phyloP scores from a whole-genome alignment of 2,888 invertebrate species.

The Lissonota sp. region DNA sequence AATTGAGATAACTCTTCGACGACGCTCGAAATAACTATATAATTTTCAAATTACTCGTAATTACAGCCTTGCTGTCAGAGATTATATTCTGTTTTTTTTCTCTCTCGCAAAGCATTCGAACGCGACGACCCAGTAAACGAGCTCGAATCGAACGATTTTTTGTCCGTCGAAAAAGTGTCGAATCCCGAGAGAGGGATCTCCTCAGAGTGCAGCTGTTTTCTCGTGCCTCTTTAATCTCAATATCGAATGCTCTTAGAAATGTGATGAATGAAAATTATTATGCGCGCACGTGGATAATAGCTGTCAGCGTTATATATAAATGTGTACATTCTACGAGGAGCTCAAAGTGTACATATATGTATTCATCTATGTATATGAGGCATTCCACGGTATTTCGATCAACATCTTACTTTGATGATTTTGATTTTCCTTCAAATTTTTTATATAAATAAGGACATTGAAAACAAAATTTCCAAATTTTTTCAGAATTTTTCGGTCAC shows the following conservation, averaged over 20 bases:
- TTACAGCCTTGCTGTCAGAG: too few species aligned
- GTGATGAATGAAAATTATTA: constrained; percentile 49
- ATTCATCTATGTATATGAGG: too few species aligned
- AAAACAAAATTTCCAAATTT: too few species aligned
- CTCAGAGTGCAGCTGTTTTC: constrained; percentile 25
- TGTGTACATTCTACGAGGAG: constrained; percentile 2
- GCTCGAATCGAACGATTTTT: background rate
- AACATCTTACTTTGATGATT: too few species aligned
- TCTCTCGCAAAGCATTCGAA: background rate
- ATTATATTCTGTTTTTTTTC: background rate
- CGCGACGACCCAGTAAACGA: background rate
- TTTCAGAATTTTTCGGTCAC: too few species aligned
- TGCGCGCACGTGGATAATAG: constrained; percentile 57
- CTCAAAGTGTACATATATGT: too few species aligned
- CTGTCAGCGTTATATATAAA: constrained; percentile 34
- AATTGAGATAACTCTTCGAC: background rate
- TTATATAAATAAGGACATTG: too few species aligned
- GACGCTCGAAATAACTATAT: background rate
- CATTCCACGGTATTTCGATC: too few species aligned
- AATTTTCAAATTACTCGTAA: background rate
- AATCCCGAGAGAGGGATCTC: background rate
- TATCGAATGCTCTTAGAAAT: constrained; percentile 11
- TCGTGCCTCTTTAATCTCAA: constrained; percentile 6
- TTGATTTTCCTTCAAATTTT: too few species aligned
- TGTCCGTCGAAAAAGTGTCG: too few species aligned